Base-by-base conservation (phyloP, 2,113 vertebrate species). In the Vanacampus margaritifer region DNA sequence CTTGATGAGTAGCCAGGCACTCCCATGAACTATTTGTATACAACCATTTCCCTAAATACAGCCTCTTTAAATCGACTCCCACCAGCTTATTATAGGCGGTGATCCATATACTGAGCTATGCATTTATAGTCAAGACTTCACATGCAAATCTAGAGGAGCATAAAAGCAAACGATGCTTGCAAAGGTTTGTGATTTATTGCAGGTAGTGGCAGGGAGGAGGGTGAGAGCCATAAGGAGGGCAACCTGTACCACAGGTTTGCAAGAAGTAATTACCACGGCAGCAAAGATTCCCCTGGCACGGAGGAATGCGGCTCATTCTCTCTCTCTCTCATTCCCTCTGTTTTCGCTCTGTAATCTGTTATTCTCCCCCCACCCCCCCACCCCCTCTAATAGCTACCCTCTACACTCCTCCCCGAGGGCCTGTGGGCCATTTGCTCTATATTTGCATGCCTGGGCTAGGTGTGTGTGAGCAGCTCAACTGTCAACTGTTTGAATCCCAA, bases 381-480 rank as follows among this genome's bases (percentile, higher is more conserved):
- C 16, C 16, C 28, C 17, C 61, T 80, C 70, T 85, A 83, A 80
- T 86, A 79, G 74, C 79, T 78, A 80, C 75, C 73, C 70, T 83
- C 48, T 76, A 69, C 72, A 59, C 63, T 45, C 24, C 67, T 61
- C 66, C 83, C 78, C 1, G n/a, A 73, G 84, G 76, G 76, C 72
- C 48, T 56, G 46, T 10, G 63, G 66, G 72, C 79, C 74, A 69
- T 73, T 85, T 65, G 63, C 74, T 82, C 70, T 69, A 71, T 73
- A 86, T 86, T 90, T 93, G 91, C 91, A 92, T 92, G 87, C 81
- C 82, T 86, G 64, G 61, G 75, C 62, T 82, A 81, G 81, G 76
- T 80, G 80, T 84, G 76, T 54, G 82, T 79, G 67, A 85, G 76
- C 71, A 63, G 78, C 82, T 81, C 50, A 71, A 76, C 80, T 78